Evolutionary conservation across 53 echinoderm and acorn worm species (phyloP).

Genomic region (Luidia sarsii): DNA sequence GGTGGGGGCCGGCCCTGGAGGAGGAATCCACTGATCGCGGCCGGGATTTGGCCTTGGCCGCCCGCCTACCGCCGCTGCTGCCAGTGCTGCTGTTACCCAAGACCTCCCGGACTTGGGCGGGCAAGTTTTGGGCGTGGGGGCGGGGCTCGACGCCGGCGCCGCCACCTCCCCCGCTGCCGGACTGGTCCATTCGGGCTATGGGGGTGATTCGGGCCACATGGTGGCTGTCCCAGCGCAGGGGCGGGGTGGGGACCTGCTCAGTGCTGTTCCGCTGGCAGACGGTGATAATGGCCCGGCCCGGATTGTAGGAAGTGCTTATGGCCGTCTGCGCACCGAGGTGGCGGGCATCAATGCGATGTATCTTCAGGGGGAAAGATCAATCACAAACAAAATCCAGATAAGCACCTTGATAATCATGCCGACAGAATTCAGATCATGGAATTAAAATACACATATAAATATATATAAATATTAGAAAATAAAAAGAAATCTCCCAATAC

Average conservation of each 20-base stretch:
- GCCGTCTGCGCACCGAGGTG: constrained; percentile 14
- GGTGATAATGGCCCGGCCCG: constrained; percentile 60
- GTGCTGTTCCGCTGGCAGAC: constrained; percentile 46
- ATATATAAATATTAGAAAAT: too few species aligned
- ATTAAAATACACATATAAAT: too few species aligned
- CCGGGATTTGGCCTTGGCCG: constrained; percentile 37
- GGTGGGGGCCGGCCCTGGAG: constrained; percentile 19
- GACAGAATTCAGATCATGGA: too few species aligned
- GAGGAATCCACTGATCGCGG: constrained; percentile 38
- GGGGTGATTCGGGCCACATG: constrained; percentile 53
- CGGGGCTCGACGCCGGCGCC: background rate
- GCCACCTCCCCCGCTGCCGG: constrained; percentile 19
- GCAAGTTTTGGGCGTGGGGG: constrained; percentile 16
- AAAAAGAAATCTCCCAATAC: too few species aligned
- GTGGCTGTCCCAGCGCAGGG: constrained; percentile 86
- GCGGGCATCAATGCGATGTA: constrained; percentile 35
- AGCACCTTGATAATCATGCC: too few species aligned
- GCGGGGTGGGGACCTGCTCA: constrained; percentile 70
- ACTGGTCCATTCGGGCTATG: constrained; percentile 46
- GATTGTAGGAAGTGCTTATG: constrained; percentile 55
- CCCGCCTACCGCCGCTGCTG: too few species aligned
- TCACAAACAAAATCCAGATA: too few species aligned
- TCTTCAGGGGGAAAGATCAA: too few species aligned
- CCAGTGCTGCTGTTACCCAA: constrained; percentile 31
- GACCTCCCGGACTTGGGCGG: constrained; percentile 19